Evolutionary conservation across 2,797 vertebrate species (phyloP).

Genomic region (Sebastes iracundus): DNA sequence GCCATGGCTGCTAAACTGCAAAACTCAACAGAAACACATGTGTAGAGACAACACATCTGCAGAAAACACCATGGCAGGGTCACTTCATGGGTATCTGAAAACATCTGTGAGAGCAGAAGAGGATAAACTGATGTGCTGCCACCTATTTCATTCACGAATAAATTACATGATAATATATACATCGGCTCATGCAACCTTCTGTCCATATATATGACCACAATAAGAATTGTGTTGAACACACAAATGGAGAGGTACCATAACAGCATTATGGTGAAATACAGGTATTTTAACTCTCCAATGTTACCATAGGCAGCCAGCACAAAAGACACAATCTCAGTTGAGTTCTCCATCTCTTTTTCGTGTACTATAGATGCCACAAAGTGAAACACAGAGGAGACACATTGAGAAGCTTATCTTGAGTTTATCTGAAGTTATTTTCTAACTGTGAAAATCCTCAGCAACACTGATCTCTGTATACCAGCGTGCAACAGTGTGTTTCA

Average conservation of each 20-base stretch:
- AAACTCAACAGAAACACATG: constrained; percentile 54
- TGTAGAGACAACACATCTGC: constrained; percentile 61
- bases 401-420: background rate
- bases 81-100: constrained; percentile 55
- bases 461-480: background rate
- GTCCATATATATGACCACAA: constrained; percentile 54
- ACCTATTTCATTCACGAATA: constrained; percentile 55
- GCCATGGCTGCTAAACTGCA: constrained; percentile 69
- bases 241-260: constrained; percentile 34
- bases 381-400: background rate
- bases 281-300: constrained; percentile 33
- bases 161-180: constrained; percentile 64
- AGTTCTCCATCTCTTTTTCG: constrained; percentile 54
- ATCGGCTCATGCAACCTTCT: constrained; percentile 66
- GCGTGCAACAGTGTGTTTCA: background rate
- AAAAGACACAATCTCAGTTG: constrained; percentile 48
- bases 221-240: constrained; percentile 27
- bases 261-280: constrained; percentile 24
- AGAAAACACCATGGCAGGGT: constrained; percentile 46
- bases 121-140: constrained; percentile 46
- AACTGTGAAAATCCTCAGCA: background rate
- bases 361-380: background rate
- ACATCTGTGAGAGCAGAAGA: constrained; percentile 48
- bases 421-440: background rate
- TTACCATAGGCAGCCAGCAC: constrained; percentile 37